A percentile compares a stretch with the other conserved stretches of the same genome.
Conservation (phyloP, 2,888 invertebrate genomes). For the Brachycybe producta region DNA sequence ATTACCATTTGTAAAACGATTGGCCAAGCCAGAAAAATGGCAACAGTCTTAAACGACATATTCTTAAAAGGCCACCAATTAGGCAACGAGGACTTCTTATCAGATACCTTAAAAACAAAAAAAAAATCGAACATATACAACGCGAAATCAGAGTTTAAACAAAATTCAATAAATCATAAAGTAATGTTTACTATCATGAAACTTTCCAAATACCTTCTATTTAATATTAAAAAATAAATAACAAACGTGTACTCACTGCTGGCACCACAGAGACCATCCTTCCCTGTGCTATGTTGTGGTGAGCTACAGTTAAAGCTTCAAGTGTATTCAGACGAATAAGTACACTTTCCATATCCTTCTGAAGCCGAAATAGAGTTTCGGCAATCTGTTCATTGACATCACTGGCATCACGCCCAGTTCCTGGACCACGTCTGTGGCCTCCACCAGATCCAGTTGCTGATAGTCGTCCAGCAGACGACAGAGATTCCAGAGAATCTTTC, state of each 20-base stretch:
- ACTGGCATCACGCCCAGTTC: neutral
- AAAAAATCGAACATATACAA: neutral
- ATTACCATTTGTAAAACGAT: conserved; percentile 38
- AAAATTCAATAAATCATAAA: too few relatives aligned
- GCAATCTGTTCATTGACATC: conserved; percentile 21
- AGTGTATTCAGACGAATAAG: conserved; percentile 19
- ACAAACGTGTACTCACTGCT: too few relatives aligned
- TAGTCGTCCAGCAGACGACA: neutral
- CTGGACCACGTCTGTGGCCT: conserved; percentile 11
- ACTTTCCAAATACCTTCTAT: too few relatives aligned
- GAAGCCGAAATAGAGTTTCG: conserved; percentile 16
- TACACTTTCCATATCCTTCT: conserved; percentile 21
- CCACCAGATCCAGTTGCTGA: conserved; percentile 12
- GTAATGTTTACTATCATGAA: too few relatives aligned
- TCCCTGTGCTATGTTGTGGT: conserved; percentile 20
- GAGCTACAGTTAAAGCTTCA: conserved; percentile 20
- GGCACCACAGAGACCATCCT: too few relatives aligned
- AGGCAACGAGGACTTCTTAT: neutral
- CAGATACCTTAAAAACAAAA: neutral
- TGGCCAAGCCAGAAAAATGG: conserved; percentile 52
- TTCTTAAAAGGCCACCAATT: conserved; percentile 50
- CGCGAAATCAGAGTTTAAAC: too few relatives aligned
- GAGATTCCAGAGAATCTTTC: neutral
- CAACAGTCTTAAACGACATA: conserved; percentile 43
- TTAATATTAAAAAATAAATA: too few relatives aligned